Base-by-base conservation (phyloP, 2,888 invertebrate genomes). In the Drosophila parthenogenetica region DNA sequence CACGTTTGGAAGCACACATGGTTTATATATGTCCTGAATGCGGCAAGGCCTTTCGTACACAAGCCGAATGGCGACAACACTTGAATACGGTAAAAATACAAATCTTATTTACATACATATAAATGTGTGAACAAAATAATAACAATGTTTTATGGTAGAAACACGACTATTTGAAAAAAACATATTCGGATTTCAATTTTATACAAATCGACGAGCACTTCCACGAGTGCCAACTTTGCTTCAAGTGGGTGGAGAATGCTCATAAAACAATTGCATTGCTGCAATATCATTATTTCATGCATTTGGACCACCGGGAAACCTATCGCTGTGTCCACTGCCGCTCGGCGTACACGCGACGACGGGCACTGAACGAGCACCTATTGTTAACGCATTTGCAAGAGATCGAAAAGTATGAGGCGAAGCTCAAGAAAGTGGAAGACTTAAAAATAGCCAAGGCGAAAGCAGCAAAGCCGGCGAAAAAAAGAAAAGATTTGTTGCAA, bases 221-320 rank as follows among this genome's bases (percentile, higher is more conserved):
- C 45, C 90, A 90, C 50, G 90, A 91, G 58, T 90, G 90, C 58
- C 88, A 87, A 51, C 46, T 84, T 2, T 90, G 90, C 58, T 77
- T 81, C 16, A 89, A 90, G 50, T 88, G 89, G 88, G 86, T 91
- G 17, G 84, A 90, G 39, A 87, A 90, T 46, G 91, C 87, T 3
- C 78, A 85, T 17, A 86, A 89, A 42, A 86, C 89, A 0, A 90
- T 91, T 40, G 89, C 90, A 2, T 45, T 90, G 14, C 65, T 90
- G 29, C 91, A 90, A 45, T 91, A 90, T 54, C 90, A 90, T 58
- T 89, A 90, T 50, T 90, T 90, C 16, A 73, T 88, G 66, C 90
- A 91, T 62, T 63, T 90, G 54, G 89, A 88, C 4, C 85, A 75
- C 70, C 72, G 79, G 2, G 78, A 88, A 4, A 90, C 89, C 0